Percentiles rank a stretch among this genome's conserved stretches.
Evolutionary conservation across 2,113 vertebrate genomes (phyloP).

Genomic region (Platysteira castanea): DNA sequence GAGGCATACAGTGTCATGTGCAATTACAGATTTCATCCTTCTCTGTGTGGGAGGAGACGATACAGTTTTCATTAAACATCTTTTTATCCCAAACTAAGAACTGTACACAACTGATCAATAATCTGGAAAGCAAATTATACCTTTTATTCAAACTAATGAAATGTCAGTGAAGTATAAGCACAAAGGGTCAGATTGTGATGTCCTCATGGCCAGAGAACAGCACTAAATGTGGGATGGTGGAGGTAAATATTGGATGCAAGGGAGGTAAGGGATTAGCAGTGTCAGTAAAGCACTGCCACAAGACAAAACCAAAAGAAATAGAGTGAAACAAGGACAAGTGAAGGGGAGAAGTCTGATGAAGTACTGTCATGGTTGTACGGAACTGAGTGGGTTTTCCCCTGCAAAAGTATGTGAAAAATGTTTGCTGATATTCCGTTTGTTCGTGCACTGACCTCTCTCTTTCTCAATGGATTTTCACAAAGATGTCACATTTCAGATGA

Average conservation of each 20-base stretch:
- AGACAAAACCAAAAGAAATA: background rate
- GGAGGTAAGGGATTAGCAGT: background rate
- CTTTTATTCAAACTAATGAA: background rate
- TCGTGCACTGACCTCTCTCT: background rate
- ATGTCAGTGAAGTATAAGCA: background rate
- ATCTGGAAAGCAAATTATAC: background rate
- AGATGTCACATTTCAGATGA: background rate
- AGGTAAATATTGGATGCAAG: background rate
- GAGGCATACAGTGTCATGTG: background rate
- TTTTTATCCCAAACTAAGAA: background rate
- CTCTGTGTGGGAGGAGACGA: background rate
- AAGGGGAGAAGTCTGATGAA: background rate
- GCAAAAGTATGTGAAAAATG: background rate
- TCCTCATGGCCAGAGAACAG: background rate
- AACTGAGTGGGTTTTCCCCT: background rate
- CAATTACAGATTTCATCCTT: background rate
- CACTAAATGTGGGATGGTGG: background rate
- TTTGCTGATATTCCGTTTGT: background rate
- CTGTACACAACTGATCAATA: background rate
- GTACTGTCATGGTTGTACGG: background rate
- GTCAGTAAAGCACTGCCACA: background rate
- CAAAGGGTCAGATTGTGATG: background rate
- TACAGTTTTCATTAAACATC: background rate
- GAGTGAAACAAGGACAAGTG: background rate
- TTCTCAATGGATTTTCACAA: background rate